phyloP scores from a whole-genome alignment of 2,113 vertebrate species.

The Montifringilla adamsi region DNA sequence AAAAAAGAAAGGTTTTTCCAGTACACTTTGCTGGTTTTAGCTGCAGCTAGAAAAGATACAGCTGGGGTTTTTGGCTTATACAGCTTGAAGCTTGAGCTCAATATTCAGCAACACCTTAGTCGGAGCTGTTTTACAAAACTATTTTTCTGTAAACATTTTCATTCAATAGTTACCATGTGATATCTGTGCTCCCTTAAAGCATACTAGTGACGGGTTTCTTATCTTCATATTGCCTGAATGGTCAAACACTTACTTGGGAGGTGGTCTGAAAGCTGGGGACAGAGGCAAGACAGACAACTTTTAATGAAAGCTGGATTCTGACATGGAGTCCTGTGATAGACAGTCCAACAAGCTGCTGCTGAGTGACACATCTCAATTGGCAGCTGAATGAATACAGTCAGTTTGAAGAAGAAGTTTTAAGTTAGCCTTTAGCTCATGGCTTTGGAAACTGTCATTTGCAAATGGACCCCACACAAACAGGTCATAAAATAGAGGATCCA shows the following conservation, averaged over 20 bases:
- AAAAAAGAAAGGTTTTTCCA: conserved; percentile 43
- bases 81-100: neutral
- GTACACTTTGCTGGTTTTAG: conserved; percentile 53
- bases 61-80: conserved; percentile 58
- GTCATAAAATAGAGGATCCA: neutral
- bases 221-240: neutral
- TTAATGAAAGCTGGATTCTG: neutral
- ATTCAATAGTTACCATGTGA: conserved; percentile 33
- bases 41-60: conserved; percentile 71
- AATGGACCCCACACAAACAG: neutral
- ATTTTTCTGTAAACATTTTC: conserved; percentile 57
- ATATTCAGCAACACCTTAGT: conserved; percentile 43
- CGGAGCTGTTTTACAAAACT: conserved; percentile 53
- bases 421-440: neutral
- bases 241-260: neutral
- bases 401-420: neutral
- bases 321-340: neutral
- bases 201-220: neutral
- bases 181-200: conserved; percentile 11
- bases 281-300: neutral
- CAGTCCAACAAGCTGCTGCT: neutral
- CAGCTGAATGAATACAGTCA: neutral
- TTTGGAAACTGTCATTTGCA: neutral
- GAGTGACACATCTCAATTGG: neutral
- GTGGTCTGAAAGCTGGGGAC: neutral